phyloP scores from a whole-genome alignment of 1,140 invertebrate species.

The Eriosoma lanigerum region DNA sequence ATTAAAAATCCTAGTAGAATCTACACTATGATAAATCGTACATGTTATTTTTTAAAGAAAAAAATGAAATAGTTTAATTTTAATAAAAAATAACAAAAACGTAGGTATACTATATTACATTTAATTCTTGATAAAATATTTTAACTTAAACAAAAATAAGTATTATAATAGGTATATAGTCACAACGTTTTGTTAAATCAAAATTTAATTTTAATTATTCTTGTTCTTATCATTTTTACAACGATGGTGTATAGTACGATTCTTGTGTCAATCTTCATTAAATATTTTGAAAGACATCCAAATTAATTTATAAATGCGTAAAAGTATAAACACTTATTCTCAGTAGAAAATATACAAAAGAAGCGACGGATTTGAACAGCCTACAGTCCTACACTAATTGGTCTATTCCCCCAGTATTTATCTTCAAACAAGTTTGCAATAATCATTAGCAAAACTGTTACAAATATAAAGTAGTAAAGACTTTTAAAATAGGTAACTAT shows the following conservation, averaged over 20 bases:
- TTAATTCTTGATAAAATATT: too few relatives aligned
- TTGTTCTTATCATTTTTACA: not conserved
- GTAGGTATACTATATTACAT: too few relatives aligned
- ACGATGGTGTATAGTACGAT: not conserved
- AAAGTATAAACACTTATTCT: not conserved
- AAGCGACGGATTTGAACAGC: not conserved
- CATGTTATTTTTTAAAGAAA: too few relatives aligned
- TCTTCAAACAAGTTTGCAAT: not conserved
- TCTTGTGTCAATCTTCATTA: not conserved
- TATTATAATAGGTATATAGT: too few relatives aligned
- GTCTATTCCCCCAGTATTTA: not conserved
- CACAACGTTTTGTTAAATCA: too few relatives aligned
- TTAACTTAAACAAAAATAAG: too few relatives aligned
- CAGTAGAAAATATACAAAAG: not conserved
- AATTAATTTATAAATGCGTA: not conserved
- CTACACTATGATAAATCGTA: too few relatives aligned
- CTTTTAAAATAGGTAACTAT: not conserved
- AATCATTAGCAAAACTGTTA: not conserved
- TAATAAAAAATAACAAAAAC: too few relatives aligned
- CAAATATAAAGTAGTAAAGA: not conserved
- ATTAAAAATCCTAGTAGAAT: too few relatives aligned
- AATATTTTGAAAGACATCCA: conserved; percentile 22
- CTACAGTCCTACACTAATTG: not conserved
- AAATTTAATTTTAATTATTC: too few relatives aligned
- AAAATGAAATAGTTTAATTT: too few relatives aligned